Evolutionary conservation across 2,888 invertebrate genomes (phyloP).

Genomic region (Zygogramma bicolorata): DNA sequence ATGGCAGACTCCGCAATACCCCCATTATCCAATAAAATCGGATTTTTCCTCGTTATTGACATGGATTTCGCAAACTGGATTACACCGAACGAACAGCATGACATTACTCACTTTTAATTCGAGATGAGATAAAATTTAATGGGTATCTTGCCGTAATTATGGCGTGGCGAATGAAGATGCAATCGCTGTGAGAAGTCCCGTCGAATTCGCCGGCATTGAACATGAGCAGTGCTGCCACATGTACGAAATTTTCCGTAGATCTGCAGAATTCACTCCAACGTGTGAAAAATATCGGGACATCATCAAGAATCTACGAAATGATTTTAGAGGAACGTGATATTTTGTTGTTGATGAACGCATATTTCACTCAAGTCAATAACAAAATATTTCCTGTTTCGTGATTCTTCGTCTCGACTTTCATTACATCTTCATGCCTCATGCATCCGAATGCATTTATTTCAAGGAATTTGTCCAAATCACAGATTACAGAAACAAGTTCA

Average conservation of each 20-base stretch:
- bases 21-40: conserved; percentile 3
- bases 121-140: conserved; percentile 23
- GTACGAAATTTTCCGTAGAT: neutral
- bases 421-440: no score
- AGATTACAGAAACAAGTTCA: no score
- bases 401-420: no score
- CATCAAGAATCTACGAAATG: no score
- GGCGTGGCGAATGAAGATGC: conserved; percentile 10
- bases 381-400: no score
- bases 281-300: no score
- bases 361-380: no score
- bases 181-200: conserved; percentile 19
- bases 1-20: neutral
- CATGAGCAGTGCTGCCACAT: no score
- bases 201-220: neutral
- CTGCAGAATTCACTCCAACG: neutral
- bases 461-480: no score
- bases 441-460: no score
- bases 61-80: conserved; percentile 32
- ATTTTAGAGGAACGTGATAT: no score
- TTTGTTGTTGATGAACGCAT: no score
- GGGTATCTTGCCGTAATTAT: conserved; percentile 13
- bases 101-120: conserved; percentile 29
- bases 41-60: conserved; percentile 28
- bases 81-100: conserved; percentile 18